Evolutionary conservation across 1,140 invertebrate genomes (phyloP).

Genomic region (Plutomurus gul): DNA sequence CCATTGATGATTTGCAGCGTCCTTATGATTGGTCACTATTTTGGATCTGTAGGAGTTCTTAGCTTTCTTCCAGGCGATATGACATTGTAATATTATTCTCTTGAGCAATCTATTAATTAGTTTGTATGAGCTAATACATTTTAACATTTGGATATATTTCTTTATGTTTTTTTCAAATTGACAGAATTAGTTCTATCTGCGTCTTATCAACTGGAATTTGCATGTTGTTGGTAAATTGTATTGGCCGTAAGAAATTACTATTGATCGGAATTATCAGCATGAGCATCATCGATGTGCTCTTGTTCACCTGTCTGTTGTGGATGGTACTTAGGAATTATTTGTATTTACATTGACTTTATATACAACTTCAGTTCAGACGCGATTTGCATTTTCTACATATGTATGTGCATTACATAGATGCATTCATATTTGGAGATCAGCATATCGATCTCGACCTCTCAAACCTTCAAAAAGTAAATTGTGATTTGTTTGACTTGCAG

Average conservation of each 20-base stretch:
- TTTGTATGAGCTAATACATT: too few species aligned
- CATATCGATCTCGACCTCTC: too few species aligned
- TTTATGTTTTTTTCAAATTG: not conserved
- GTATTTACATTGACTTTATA: not conserved
- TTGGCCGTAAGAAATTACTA: not conserved
- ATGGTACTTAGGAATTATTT: not conserved
- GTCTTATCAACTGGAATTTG: not conserved
- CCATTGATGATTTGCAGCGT: not conserved
- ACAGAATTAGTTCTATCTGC: not conserved
- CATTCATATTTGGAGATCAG: too few species aligned
- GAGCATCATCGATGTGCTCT: not conserved
- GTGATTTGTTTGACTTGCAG: too few species aligned
- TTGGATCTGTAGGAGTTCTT: not conserved
- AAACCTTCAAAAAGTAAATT: too few species aligned
- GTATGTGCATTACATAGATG: too few species aligned
- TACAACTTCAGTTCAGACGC: too few species aligned
- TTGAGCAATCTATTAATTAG: too few species aligned
- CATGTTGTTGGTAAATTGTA: not conserved
- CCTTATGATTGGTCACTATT: not conserved
- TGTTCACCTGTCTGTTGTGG: not conserved
- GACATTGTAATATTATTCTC: not conserved
- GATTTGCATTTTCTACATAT: not conserved
- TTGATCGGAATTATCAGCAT: not conserved
- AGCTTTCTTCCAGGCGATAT: constrained; percentile 3
- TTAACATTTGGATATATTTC: not conserved